Evolutionary conservation across 2,888 invertebrate genomes (phyloP).

Genomic region (Amphiduros pacificus): DNA sequence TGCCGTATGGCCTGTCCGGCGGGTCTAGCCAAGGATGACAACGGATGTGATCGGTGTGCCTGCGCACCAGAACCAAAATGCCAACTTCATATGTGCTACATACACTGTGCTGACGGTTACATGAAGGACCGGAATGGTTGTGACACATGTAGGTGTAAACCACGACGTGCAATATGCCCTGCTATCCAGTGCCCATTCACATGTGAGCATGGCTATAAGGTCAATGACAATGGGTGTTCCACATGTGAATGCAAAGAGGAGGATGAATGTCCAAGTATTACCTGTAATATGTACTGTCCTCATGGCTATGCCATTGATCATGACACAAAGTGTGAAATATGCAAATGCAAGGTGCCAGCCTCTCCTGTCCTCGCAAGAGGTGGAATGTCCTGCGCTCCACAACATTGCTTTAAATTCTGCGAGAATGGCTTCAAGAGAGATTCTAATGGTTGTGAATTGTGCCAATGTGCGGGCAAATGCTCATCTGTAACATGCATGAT

Average conservation of each 20-base stretch:
- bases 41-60: constrained; percentile 8
- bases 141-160: neutral
- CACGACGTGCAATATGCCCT: neutral
- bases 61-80: neutral
- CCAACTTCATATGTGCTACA: neutral
- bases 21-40: constrained; percentile 10
- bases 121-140: constrained; percentile 1
- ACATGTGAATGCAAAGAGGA: constrained; percentile 1
- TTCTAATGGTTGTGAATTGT: constrained; percentile 21
- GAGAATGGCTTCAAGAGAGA: constrained; percentile 16
- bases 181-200: neutral
- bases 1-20: constrained; percentile 16
- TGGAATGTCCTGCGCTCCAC: neutral
- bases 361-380: neutral
- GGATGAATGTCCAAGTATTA: neutral
- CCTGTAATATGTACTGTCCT: constrained; percentile 13
- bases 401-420: constrained; percentile 5
- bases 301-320: constrained; percentile 2
- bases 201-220: constrained; percentile 3
- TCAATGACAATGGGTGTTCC: neutral
- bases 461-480: constrained; percentile 17
- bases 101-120: neutral
- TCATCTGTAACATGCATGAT: constrained; percentile 9
- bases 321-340: constrained; percentile 4
- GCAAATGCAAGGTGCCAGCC: neutral